Base-by-base conservation (phyloP, 2,797 vertebrate species). In the Danionella dracula region DNA sequence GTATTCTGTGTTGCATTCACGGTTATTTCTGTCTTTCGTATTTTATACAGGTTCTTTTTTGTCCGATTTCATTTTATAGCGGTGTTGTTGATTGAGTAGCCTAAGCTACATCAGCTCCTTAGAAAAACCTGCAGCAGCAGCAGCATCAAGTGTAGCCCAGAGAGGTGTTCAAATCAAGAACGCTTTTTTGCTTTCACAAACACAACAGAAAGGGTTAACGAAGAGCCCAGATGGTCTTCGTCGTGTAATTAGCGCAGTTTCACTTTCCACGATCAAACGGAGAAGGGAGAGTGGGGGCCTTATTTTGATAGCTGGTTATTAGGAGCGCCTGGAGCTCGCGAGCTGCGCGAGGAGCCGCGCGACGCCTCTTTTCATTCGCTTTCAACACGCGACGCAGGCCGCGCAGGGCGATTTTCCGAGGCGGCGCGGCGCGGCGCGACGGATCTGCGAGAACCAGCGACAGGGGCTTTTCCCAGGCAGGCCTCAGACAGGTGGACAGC, bases 401-500 rank as follows among this genome's bases (percentile, higher is more conserved):
- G 46, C 40, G 61, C 44, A n/a, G n/a, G n/a, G 35, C 54, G 46
- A 59, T 53, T 45, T 61, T 34, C 75, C 67, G 72, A 76, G 82
- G 81, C 53, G 78, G 78, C 64, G 76, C 72, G 72, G 72, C 72
- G 71, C 53, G 78, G 78, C 64, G 76, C 72, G 73, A 71, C 72
- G 71, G 29, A 5, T 5, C n/a, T n/a, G 84, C 82, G 86, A 85
- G 87, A 89, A 88, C 83, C 53, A 76, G 79, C 71, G 51, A 74
- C 31, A 56, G 70, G 72, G 79, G 57, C 74, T 79, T 83, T 89
- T 88, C 88, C 86, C 87, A 89, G 71, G 76, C 87, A 89, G 71
- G 76, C 57, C 68, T 79, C 75, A 81, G 81, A 80, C 86, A 87
- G 89, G 85, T 87, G 85, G 84, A 82, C 87, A 85, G 83, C 84